These are phyloP conservation scores for Tinea semifulvella DNA, from an alignment of 2,888 invertebrate genomes.

Conservation along the genomic window DNA sequence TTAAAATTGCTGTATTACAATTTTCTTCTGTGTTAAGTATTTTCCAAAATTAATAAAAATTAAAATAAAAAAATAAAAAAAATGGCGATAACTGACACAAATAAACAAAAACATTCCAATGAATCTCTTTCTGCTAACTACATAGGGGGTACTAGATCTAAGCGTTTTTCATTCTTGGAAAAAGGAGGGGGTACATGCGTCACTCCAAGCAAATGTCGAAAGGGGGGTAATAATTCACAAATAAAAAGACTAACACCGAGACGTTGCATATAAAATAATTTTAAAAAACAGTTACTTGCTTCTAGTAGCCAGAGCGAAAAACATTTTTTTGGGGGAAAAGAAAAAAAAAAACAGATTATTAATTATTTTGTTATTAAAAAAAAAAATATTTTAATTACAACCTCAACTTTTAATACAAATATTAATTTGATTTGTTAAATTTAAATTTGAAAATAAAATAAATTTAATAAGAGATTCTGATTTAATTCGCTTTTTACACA, in stretches of 20 bases:
- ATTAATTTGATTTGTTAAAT: too few relatives aligned
- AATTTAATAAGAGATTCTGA: too few relatives aligned
- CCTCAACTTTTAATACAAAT: too few relatives aligned
- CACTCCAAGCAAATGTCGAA: conserved; percentile 18
- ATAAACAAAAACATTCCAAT: conserved; percentile 38
- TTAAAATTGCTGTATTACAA: too few relatives aligned
- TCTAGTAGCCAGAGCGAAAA: conserved; percentile 67
- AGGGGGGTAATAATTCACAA: conserved; percentile 26
- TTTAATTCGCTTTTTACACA: too few relatives aligned
- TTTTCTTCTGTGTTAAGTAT: too few relatives aligned
- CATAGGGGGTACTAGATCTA: conserved; percentile 20
- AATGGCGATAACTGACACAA: background rate
- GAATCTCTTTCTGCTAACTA: conserved; percentile 54
- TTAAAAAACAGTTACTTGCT: conserved; percentile 55
- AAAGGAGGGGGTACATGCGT: conserved; percentile 24
- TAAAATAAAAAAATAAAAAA: conserved; percentile 8
- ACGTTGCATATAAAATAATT: conserved; percentile 23
- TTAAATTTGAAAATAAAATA: too few relatives aligned
- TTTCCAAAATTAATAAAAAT: too few relatives aligned
- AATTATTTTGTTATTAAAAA: too few relatives aligned
- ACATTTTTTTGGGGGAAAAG: conserved; percentile 40
- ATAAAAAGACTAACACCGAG: conserved; percentile 43
- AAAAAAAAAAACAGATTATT: conserved; percentile 25
- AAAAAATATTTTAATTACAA: too few relatives aligned
- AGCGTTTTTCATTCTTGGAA: conserved; percentile 12